phyloP scores from a whole-genome alignment of 2,797 vertebrate species.

The Lophotriccus pileatus region DNA sequence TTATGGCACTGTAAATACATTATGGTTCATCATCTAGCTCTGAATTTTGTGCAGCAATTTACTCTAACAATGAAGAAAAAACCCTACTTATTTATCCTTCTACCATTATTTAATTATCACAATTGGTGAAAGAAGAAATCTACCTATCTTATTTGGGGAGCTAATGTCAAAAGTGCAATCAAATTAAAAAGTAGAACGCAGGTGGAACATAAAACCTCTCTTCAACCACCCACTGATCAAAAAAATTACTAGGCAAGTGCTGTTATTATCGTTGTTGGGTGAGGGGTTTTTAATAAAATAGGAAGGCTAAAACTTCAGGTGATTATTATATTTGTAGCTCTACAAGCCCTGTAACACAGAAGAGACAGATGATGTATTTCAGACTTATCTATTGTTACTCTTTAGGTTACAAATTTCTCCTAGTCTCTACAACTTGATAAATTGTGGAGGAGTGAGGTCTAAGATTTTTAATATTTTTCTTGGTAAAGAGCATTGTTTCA shows the following conservation, averaged over 20 bases:
- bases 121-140: not conserved
- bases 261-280: not conserved
- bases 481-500: not conserved
- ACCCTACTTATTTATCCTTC: not conserved
- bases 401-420: not conserved
- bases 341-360: not conserved
- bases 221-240: constrained; percentile 32
- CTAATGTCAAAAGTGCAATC: constrained; percentile 34
- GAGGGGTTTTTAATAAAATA: not conserved
- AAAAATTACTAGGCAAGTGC: constrained; percentile 38
- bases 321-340: not conserved
- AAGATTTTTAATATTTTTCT: not conserved
- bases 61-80: not conserved
- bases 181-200: constrained; percentile 43
- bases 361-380: not conserved
- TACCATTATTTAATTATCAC: not conserved
- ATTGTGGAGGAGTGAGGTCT: not conserved
- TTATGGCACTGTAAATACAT: not conserved
- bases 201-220: constrained; percentile 40
- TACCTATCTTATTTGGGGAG: not conserved
- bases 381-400: not conserved
- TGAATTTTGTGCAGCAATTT: not conserved
- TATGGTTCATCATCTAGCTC: not conserved
- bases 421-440: not conserved
- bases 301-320: not conserved